Evolutionary conservation across 2,888 invertebrate genomes (phyloP).

Genomic region (Anagyrus pseudococci): DNA sequence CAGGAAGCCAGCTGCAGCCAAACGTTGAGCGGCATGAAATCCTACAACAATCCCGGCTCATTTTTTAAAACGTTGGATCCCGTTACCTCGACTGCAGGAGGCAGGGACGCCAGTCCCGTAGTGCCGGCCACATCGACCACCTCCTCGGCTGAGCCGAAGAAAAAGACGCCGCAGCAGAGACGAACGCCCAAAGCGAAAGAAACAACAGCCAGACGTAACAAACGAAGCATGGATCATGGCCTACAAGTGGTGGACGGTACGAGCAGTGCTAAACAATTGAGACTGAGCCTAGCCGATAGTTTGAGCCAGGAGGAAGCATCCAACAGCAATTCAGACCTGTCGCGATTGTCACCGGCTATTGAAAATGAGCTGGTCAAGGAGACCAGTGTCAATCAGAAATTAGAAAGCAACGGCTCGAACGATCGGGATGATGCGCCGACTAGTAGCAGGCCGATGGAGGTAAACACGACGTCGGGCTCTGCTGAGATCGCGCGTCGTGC

Average conservation of each 20-base stretch:
- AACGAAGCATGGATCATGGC: conserved; percentile 37
- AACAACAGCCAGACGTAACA: conserved; percentile 8
- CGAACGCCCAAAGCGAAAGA: conserved; percentile 44
- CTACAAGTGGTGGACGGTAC: conserved; percentile 30
- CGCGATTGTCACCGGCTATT: conserved; percentile 31
- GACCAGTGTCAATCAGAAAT: background rate
- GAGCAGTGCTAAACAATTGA: conserved; percentile 45
- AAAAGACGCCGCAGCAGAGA: conserved; percentile 37
- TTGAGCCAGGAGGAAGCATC: conserved; percentile 56
- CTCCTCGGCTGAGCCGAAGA: conserved; percentile 19
- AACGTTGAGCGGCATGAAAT: conserved; percentile 36
- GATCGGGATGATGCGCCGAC: background rate
- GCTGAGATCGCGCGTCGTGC: background rate
- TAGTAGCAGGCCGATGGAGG: background rate
- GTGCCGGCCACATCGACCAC: background rate
- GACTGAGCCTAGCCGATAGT: conserved; percentile 50
- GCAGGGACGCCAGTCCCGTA: conserved; percentile 61
- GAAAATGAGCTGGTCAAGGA: conserved; percentile 43
- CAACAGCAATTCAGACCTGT: conserved; percentile 53
- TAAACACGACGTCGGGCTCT: background rate
- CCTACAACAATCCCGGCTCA: conserved; percentile 35
- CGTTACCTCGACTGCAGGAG: conserved; percentile 53
- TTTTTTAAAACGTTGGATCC: conserved; percentile 59
- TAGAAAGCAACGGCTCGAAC: background rate
- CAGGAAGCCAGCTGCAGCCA: conserved; percentile 63